Base-by-base conservation (phyloP, 2,888 invertebrate species). In the Dynastes tityus region DNA sequence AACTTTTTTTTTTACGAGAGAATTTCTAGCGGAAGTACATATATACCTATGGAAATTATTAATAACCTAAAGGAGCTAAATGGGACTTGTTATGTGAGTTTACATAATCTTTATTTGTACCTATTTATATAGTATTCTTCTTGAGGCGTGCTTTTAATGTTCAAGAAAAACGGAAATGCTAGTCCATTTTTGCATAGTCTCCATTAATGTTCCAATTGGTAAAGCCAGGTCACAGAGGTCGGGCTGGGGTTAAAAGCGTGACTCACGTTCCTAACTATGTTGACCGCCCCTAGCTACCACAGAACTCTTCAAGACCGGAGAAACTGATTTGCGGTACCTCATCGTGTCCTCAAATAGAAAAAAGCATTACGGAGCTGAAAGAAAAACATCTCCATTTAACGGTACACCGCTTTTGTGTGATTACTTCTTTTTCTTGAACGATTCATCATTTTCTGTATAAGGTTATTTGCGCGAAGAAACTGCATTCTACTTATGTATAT, bases 231-330 rank as follows among this genome's bases (percentile, higher is more conserved):
- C 81, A 78, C 13, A 16, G 64, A 70, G 78, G 76, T 67, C 76
- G 55, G 32, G 27, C 51, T 61, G 67, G 80, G 80, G 81, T 80
- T 76, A 64, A 70, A 51, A 51, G 74, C 81, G 81, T 81, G 81
- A 78, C 68, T 80, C 81, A 81, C 81, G 81, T 76, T 77, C 40
- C 55, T 74, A 71, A 78, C 74, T 73, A 55, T 70, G 76, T 74
- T 78, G 71, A 76, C 79, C 79, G 75, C 77, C 77, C 73, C 63
- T 63, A 71, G 78, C 71, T 78, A 78, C 78, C 73, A 74, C 32
- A 71, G 32, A 61, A 61, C 73, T 61, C 13, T 55, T 45, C 45
- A 49, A 74, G 40, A 61, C 73, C 49, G 22, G 58, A 74, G 73
- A 74, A 74, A 74, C 73, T 74, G 32, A 61, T 74, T 76, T 76